phyloP scores from a whole-genome alignment of 2,888 invertebrate species.

The Cyrtodaria siliqua region DNA sequence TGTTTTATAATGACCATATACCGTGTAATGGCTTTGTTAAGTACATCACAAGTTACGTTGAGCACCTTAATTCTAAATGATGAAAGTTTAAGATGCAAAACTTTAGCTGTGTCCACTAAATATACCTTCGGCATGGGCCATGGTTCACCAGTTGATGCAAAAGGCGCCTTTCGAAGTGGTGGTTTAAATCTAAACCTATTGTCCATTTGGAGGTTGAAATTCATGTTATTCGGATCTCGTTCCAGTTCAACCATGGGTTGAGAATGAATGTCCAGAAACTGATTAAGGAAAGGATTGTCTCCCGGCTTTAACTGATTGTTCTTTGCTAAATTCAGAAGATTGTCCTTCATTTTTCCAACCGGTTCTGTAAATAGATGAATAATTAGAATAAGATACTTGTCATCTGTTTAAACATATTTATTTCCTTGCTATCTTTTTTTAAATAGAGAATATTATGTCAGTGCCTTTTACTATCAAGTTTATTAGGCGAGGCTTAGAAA shows the following conservation, averaged over 20 bases:
- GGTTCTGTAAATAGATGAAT: too few species aligned
- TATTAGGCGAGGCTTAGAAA: too few species aligned
- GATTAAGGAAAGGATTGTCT: conserved; percentile 33
- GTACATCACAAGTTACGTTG: conserved; percentile 87
- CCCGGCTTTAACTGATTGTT: too few species aligned
- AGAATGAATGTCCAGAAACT: conserved; percentile 38
- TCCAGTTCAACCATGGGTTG: conserved; percentile 25
- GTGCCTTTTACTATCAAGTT: too few species aligned
- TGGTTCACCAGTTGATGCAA: conserved; percentile 47
- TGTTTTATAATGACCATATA: conserved; percentile 87
- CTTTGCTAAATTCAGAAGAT: too few species aligned
- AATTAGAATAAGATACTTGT: too few species aligned
- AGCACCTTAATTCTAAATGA: conserved; percentile 52
- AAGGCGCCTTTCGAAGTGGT: conserved; percentile 43
- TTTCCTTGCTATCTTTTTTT: too few species aligned
- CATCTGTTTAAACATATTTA: too few species aligned
- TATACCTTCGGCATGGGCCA: conserved; percentile 55
- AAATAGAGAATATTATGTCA: too few species aligned
- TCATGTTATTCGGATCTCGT: not conserved
- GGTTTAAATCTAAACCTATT: conserved; percentile 37
- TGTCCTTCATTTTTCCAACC: too few species aligned
- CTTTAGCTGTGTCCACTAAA: conserved; percentile 1
- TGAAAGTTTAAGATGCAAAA: conserved; percentile 35
- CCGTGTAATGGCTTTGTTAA: conserved; percentile 88
- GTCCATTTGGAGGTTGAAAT: conserved; percentile 38